Evolutionary conservation across 2,888 invertebrate species (phyloP).

Genomic region (Apotomis capreana): DNA sequence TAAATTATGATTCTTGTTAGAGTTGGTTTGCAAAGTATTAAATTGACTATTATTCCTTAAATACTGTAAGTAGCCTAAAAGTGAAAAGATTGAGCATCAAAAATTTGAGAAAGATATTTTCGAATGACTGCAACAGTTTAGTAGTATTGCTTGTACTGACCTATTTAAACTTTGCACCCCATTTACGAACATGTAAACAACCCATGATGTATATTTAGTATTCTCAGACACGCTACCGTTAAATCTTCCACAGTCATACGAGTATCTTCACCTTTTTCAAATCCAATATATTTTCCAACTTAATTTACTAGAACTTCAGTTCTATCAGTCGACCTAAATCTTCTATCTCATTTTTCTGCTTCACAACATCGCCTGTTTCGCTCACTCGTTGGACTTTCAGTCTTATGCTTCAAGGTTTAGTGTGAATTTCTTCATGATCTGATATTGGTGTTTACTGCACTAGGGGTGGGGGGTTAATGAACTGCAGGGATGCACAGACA

Average conservation of each 20-base stretch:
- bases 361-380: constrained; percentile 3
- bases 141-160: too few relatives aligned
- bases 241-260: background rate
- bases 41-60: too few relatives aligned
- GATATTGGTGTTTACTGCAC: constrained; percentile 26
- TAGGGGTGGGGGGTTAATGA: constrained; percentile 66
- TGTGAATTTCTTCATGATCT: constrained; percentile 19
- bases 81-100: too few relatives aligned
- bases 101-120: too few relatives aligned
- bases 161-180: too few relatives aligned
- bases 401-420: constrained; percentile 26
- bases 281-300: constrained; percentile 13
- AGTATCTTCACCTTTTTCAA: constrained; percentile 5
- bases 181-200: too few relatives aligned
- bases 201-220: too few relatives aligned
- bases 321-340: constrained; percentile 36
- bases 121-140: too few relatives aligned
- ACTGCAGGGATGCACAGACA: constrained; percentile 67
- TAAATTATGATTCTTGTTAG: background rate
- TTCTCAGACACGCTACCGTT: background rate
- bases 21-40: too few relatives aligned
- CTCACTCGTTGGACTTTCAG: constrained; percentile 30
- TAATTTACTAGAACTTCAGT: constrained; percentile 23
- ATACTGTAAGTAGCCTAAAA: too few relatives aligned
- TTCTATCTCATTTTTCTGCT: constrained; percentile 32